phyloP scores from a whole-genome alignment of 2,113 vertebrate species.

The Thymallus thymallus region DNA sequence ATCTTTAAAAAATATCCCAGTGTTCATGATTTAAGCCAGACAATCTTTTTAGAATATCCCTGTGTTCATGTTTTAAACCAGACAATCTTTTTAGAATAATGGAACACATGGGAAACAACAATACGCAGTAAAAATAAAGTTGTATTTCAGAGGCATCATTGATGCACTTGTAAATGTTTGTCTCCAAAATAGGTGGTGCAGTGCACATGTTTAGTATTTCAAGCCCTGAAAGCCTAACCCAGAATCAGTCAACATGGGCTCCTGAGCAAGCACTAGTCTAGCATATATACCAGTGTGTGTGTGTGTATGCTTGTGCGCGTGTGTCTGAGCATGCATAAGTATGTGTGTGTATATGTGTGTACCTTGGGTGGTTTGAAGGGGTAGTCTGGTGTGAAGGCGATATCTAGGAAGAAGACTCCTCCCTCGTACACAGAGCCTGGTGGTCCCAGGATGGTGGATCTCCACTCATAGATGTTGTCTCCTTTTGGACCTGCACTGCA shows the following conservation, averaged over 20 bases:
- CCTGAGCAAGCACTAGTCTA: slow-evolving; percentile 58
- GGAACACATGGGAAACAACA: not conserved
- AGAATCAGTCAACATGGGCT: slow-evolving; percentile 55
- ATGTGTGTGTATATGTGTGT: slow-evolving; percentile 10
- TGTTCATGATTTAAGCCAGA: no score
- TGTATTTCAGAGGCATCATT: not conserved
- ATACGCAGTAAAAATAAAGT: not conserved
- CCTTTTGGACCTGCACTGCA: slow-evolving; percentile 93
- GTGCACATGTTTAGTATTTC: not conserved
- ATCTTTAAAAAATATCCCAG: not conserved
- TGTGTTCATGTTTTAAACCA: not conserved
- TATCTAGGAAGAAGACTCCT: slow-evolving; percentile 97
- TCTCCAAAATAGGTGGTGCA: not conserved
- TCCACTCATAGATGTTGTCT: slow-evolving; percentile 98
- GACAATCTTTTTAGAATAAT: not conserved
- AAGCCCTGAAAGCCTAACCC: slow-evolving; percentile 31
- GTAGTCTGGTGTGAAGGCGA: slow-evolving; percentile 98
- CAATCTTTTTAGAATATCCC: not conserved
- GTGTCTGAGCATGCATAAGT: no score
- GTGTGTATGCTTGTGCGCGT: not conserved
- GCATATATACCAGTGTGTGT: not conserved
- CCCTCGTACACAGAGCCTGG: slow-evolving; percentile 97
- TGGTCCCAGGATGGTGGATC: slow-evolving; percentile 96
- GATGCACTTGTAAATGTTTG: not conserved
- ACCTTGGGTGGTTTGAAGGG: slow-evolving; percentile 99